Conservation (phyloP, 92 coral and sea anemone species). For the Phenganax subtilis region DNA sequence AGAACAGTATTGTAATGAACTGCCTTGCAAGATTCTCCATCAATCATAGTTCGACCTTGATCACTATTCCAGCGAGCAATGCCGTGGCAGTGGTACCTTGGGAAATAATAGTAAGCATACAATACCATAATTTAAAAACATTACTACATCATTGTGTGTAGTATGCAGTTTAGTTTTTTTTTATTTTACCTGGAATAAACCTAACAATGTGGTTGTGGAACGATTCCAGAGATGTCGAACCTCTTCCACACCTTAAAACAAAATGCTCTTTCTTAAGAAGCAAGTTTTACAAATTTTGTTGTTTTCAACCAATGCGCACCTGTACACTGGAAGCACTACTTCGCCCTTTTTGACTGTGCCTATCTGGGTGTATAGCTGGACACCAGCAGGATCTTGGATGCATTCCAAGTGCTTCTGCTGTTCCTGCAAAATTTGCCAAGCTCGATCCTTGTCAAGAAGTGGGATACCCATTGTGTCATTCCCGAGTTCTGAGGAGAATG, state of each 20-base stretch:
- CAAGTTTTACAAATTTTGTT: conserved; percentile 3
- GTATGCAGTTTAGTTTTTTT: background rate
- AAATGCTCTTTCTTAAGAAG: background rate
- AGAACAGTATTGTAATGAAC: conserved; percentile 12
- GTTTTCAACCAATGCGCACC: conserved; percentile 39
- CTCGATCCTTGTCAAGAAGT: conserved; percentile 45
- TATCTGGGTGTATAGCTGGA: conserved; percentile 55
- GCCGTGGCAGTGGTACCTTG: conserved; percentile 39
- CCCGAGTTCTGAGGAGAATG: conserved; percentile 50
- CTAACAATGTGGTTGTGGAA: conserved; percentile 51
- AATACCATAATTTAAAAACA: conserved; percentile 6
- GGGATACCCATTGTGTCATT: conserved; percentile 54
- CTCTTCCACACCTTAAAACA: conserved; percentile 52
- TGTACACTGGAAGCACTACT: conserved; percentile 16
- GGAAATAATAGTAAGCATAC: conserved; percentile 26
- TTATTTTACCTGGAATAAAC: conserved; percentile 41
- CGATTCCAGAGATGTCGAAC: conserved; percentile 59
- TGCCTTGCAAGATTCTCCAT: background rate
- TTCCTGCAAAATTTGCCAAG: conserved; percentile 48
- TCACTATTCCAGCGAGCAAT: conserved; percentile 30
- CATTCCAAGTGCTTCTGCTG: conserved; percentile 52
- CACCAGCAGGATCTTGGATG: conserved; percentile 58
- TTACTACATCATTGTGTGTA: background rate
- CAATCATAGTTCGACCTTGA: conserved; percentile 31
- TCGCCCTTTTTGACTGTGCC: conserved; percentile 42